Conservation (phyloP, 1,140 invertebrate genomes). For the Drosophila ficusphila region DNA sequence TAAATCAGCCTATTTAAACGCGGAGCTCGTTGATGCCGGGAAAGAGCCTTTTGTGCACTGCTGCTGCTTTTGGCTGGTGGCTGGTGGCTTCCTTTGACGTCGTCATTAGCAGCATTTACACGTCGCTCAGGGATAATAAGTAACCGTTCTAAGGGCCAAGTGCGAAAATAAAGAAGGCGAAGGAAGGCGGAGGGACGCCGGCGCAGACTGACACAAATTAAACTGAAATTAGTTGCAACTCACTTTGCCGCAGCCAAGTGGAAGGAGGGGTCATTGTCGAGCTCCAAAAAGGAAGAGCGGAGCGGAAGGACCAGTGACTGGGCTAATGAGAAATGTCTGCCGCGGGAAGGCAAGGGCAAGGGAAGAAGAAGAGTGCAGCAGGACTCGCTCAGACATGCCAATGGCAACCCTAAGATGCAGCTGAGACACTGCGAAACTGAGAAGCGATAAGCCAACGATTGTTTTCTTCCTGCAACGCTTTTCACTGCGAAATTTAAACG, state of each 20-base stretch:
- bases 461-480: too few species aligned
- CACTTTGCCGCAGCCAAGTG: slow-evolving; percentile 31
- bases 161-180: slow-evolving; percentile 56
- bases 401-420: slow-evolving; percentile 4
- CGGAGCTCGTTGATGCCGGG: slow-evolving; percentile 65
- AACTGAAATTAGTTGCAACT: slow-evolving; percentile 82
- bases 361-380: not conserved
- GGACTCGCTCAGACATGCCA: not conserved
- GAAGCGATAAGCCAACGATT: too few species aligned
- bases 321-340: slow-evolving; percentile 41
- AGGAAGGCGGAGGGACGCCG: slow-evolving; percentile 11
- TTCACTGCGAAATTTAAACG: too few species aligned
- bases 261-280: slow-evolving; percentile 2
- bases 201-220: slow-evolving; percentile 76
- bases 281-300: slow-evolving; percentile 6
- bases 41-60: slow-evolving; percentile 49
- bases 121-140: slow-evolving; percentile 76
- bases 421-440: too few species aligned
- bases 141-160: slow-evolving; percentile 54
- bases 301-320: slow-evolving; percentile 20
- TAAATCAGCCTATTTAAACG: slow-evolving; percentile 76
- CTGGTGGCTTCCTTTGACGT: slow-evolving; percentile 59
- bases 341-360: not conserved
- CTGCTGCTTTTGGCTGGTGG: too few species aligned
- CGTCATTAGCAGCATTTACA: slow-evolving; percentile 82